A percentile compares a stretch with the other conserved stretches of the same genome.
Evolutionary conservation across 2,113 vertebrate genomes (phyloP).

Genomic region (Pogona vitticeps): DNA sequence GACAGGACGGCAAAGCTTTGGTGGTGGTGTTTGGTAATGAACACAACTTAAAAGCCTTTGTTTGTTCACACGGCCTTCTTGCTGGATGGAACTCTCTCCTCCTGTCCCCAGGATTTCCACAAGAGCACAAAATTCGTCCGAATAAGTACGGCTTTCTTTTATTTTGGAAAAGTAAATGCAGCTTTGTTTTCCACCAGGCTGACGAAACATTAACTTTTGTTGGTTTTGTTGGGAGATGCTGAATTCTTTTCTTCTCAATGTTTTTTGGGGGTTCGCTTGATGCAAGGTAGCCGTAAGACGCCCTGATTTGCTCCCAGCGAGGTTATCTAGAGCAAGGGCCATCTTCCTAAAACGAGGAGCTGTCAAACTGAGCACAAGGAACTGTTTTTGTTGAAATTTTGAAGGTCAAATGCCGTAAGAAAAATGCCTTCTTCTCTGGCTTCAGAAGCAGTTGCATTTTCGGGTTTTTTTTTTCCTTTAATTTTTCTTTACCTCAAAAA

Average conservation of each 20-base stretch:
- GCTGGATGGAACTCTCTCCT: background rate
- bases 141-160: slow-evolving; percentile 1
- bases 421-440: background rate
- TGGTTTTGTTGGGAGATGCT: background rate
- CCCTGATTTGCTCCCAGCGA: no score
- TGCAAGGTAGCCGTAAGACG: no score
- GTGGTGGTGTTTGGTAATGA: background rate
- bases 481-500: no score
- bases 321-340: no score
- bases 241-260: background rate
- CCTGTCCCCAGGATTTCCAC: background rate
- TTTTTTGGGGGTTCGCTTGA: no score
- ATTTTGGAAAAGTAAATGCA: background rate
- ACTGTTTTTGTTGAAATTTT: background rate
- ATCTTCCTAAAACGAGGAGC: background rate
- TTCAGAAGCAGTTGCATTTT: no score
- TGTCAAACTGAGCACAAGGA: background rate
- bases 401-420: background rate
- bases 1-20: slow-evolving; percentile 2
- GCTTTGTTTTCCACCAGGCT: slow-evolving; percentile 18
- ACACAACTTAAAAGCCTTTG: slow-evolving; percentile 18
- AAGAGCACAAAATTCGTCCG: background rate
- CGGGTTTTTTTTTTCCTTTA: no score
- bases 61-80: slow-evolving; percentile 7
- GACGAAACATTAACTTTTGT: background rate